Base-by-base conservation (phyloP, 2,888 invertebrate species). In the Tupiocoris notatus region DNA sequence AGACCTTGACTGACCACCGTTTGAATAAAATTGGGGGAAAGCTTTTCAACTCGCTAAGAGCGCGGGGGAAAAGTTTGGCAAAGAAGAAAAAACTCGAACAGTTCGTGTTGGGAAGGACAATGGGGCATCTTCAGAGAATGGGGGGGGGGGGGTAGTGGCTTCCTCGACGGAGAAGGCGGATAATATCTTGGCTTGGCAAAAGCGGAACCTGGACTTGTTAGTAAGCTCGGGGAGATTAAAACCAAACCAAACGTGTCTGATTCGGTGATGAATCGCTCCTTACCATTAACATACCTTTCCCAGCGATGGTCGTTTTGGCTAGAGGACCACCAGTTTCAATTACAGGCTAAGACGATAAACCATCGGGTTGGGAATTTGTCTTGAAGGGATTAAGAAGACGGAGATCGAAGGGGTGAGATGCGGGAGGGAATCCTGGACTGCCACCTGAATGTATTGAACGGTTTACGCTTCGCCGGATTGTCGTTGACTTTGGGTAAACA, bases 161-260 rank as follows among this genome's bases (percentile, higher is more conserved):
- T 39, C 39, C 39, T 39, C 39, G 39, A 39, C 6, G 39, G 39
- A 39, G 39, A 3, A 39, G 2, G 23, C 18, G 70, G 70, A 24
- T 70, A 70, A 70, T 70, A 61, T 70, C 70, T 70, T 24, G 58
- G 70, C 39, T 39, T 39, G 39, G 12, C 39, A 39, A 7, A 39
- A 39, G 39, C 23, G 58, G 58, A 25, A 22, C 70, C 25, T 9
- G 58, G 70, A 70, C 70, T 70, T 70, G 70, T 58, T 58, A 70
- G 70, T 70, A 58, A 59, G n/a, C 58, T 54, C 58, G 24, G 24
- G 24, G 16, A 59, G 70, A 70, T 70, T 70, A 59, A 70, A 70
- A 70, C 21, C 58, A 70, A 70, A 70, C 70, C 70, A 70, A 70
- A 70, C 70, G 70, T 58, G 61, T 70, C 70, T 70, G 58, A 70